These are phyloP conservation scores for Prietella phreatophila DNA, from an alignment of 2,113 vertebrate species.

Conservation along the genomic window DNA sequence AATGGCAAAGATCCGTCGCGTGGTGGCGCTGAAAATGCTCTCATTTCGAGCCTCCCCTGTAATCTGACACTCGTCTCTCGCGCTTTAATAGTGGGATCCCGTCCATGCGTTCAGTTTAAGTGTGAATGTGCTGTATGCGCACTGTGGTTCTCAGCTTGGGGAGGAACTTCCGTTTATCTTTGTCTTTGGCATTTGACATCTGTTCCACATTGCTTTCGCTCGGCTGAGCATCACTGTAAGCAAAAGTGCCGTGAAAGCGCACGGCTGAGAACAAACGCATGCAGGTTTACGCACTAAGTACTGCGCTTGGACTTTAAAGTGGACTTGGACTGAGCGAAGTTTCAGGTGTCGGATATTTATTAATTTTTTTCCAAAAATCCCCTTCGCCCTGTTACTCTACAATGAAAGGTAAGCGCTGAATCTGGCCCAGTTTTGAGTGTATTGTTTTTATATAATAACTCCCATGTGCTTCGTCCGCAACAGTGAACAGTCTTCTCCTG, in stretches of 20 bases:
- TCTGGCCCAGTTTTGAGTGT: neutral
- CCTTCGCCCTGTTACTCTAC: neutral
- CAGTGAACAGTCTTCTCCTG: constrained; percentile 36
- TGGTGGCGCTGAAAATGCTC: neutral
- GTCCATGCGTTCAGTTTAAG: neutral
- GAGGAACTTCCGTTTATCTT: neutral
- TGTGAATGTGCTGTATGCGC: neutral
- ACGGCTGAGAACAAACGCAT: neutral
- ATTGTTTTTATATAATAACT: neutral
- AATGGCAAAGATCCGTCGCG: neutral
- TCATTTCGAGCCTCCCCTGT: constrained; percentile 71
- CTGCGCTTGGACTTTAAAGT: constrained; percentile 41
- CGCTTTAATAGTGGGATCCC: neutral
- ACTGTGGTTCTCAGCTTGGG: neutral
- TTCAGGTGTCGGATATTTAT: neutral
- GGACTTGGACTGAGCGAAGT: constrained; percentile 15
- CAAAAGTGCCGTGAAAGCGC: neutral
- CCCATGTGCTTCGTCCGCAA: neutral
- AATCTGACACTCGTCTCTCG: constrained; percentile 43
- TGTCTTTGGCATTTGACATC: neutral
- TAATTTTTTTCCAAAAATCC: neutral
- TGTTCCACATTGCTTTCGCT: neutral
- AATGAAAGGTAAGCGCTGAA: constrained; percentile 41
- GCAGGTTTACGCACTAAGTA: neutral
- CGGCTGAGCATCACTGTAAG: neutral